phyloP scores from a whole-genome alignment of 2,888 invertebrate genomes.

The Drosophila anomalata region DNA sequence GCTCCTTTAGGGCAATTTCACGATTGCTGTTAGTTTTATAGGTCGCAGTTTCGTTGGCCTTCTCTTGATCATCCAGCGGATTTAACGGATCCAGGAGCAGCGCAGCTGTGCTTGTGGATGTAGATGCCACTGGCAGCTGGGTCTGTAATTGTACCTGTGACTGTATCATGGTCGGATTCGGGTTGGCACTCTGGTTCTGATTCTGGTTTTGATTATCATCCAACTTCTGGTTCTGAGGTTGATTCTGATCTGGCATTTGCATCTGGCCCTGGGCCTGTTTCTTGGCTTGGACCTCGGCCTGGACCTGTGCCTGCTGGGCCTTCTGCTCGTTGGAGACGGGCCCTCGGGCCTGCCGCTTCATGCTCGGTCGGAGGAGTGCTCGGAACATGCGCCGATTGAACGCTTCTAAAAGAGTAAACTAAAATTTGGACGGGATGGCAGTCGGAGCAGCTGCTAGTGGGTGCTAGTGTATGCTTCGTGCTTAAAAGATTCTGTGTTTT shows the following conservation, averaged over 20 bases:
- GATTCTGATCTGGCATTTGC: neutral
- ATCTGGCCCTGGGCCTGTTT: neutral
- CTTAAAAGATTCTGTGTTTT: constrained; percentile 4
- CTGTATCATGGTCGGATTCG: neutral
- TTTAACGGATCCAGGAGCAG: neutral
- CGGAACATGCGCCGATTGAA: constrained; percentile 4
- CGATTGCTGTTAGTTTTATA: neutral
- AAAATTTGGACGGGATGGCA: constrained; percentile 8
- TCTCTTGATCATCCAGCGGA: neutral
- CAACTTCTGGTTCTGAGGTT: neutral
- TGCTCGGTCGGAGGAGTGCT: constrained; percentile 5
- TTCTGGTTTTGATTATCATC: neutral
- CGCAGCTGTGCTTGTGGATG: neutral
- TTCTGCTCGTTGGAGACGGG: constrained; percentile 17
- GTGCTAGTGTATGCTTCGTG: constrained; percentile 4
- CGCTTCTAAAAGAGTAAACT: constrained; percentile 8
- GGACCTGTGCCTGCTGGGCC: neutral
- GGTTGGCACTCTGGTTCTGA: neutral
- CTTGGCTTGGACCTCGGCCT: neutral
- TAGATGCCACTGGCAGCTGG: constrained; percentile 2
- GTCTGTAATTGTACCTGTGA: neutral
- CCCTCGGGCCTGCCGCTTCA: constrained; percentile 7
- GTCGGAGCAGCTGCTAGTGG: constrained; percentile 10
- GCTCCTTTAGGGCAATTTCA: neutral
- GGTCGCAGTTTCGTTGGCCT: neutral